A percentile compares a stretch with the other conserved stretches of the same genome.
These are phyloP conservation scores for Neelides sp. DNA, from an alignment of 1,140 invertebrate species.

Conservation along the genomic window DNA sequence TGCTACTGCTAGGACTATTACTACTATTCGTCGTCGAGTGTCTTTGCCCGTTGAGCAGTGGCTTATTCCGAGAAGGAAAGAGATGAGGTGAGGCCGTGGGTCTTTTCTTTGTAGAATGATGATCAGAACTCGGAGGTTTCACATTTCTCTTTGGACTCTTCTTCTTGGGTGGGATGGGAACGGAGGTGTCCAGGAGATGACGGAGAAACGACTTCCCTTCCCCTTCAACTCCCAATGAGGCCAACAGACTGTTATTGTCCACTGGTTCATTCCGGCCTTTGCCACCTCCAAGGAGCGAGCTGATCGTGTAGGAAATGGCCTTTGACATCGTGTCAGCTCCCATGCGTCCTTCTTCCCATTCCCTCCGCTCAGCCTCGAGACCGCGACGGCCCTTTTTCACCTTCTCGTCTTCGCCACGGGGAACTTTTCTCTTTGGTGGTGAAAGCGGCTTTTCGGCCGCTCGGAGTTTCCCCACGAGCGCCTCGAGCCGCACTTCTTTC, in stretches of 20 bases:
- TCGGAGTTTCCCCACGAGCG: too few species aligned
- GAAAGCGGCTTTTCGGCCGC: too few species aligned
- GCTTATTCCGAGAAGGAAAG: too few species aligned
- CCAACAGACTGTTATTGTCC: background rate
- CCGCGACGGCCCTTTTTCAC: too few species aligned
- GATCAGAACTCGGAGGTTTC: background rate
- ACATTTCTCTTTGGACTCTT: conserved; percentile 6
- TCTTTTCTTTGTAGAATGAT: conserved; percentile 7
- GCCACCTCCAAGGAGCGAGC: conserved; percentile 16
- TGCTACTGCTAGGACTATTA: conserved; percentile 5
- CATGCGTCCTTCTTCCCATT: too few species aligned
- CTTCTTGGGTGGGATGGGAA: conserved; percentile 22
- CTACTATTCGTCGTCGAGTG: background rate
- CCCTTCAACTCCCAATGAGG: conserved; percentile 2
- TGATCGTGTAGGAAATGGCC: conserved; percentile 26
- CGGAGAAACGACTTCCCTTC: conserved; percentile 24
- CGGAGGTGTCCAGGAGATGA: conserved; percentile 26
- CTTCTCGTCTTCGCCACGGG: too few species aligned
- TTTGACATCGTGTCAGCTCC: conserved; percentile 23
- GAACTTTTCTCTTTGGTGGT: too few species aligned
- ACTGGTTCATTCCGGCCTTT: background rate
- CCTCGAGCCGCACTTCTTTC: too few species aligned
- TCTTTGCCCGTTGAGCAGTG: too few species aligned
- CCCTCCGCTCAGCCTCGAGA: too few species aligned
- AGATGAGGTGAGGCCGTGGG: background rate